Evolutionary conservation across 2,888 invertebrate species (phyloP), one percentile per base, ranked within the genome.

Genomic region (Icerya purchasi): DNA sequence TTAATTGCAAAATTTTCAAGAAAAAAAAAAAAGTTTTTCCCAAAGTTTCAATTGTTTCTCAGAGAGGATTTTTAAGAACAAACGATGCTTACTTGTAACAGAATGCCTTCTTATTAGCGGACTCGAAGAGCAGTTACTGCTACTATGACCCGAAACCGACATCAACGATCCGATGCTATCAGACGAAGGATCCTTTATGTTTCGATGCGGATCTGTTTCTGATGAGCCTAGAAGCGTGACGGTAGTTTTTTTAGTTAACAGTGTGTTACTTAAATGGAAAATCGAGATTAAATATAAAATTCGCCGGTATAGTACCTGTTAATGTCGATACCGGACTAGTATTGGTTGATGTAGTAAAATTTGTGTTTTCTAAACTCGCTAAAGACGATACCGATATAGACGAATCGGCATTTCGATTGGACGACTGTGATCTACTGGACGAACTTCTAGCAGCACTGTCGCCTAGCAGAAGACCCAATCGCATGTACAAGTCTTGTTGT

Each of bases 261-360:
- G n/a, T n/a, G n/a, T n/a, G n/a, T n/a, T n/a, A n/a, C n/a, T n/a
- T n/a, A n/a, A n/a, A n/a, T n/a, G n/a, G n/a, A n/a, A n/a, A n/a
- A n/a, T n/a, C n/a, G n/a, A n/a, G n/a, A n/a, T n/a, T n/a, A n/a
- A n/a, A n/a, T n/a, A n/a, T n/a, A n/a, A n/a, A n/a, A n/a, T n/a
- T n/a, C n/a, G n/a, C n/a, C n/a, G n/a, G n/a, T 36, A 61, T 56
- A 65, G 56, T 57, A 75, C 75, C 89, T 2, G 89, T 89, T 52
- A 90, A 74, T 0, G 89, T 90, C 24, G 89, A 89, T n/a, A 90
- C 83, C 58, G 89, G 89, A 70, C 89, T 89, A 50, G 87, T 86
- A 67, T 88, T 88, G 61, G 83, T 83, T 23, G 87, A 84, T n/a
- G n/a, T n/a, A 56, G 84, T 80, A 57, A 85, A 75, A 0, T 84